Conservation (phyloP, 2,113 vertebrate genomes). For the Callaeas wilsoni region DNA sequence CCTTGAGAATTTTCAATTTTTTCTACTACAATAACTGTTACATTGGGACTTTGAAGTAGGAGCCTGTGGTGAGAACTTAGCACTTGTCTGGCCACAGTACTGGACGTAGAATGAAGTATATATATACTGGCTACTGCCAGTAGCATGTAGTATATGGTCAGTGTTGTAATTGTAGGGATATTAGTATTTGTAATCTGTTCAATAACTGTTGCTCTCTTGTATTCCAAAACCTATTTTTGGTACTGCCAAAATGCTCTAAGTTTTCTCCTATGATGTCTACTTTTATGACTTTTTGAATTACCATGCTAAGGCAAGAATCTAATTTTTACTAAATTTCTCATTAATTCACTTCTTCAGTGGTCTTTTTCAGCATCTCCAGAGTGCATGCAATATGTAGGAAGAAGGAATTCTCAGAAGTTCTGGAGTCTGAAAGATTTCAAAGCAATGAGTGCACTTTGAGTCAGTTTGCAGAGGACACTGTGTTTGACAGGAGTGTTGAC, state of each 20-base stretch:
- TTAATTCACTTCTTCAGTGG: background rate
- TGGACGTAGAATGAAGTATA: background rate
- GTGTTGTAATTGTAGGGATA: background rate
- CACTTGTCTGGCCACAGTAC: background rate
- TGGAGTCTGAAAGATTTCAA: background rate
- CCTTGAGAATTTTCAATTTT: background rate
- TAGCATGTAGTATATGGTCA: background rate
- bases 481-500: background rate
- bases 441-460: background rate
- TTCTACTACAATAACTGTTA: background rate
- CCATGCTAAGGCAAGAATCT: background rate
- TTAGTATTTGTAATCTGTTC: background rate
- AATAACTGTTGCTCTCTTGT: background rate
- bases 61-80: background rate
- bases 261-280: background rate
- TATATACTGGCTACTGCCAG: background rate
- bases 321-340: background rate
- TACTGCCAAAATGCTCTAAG: background rate
- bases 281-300: background rate
- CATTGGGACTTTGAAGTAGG: background rate
- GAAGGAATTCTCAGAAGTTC: background rate
- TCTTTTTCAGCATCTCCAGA: background rate
- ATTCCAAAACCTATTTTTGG: background rate
- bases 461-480: rapidly evolving
- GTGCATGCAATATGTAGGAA: background rate